These are phyloP conservation scores for Gisinianus flammeolus DNA, from an alignment of 2,888 invertebrate species.

Conservation along the genomic window DNA sequence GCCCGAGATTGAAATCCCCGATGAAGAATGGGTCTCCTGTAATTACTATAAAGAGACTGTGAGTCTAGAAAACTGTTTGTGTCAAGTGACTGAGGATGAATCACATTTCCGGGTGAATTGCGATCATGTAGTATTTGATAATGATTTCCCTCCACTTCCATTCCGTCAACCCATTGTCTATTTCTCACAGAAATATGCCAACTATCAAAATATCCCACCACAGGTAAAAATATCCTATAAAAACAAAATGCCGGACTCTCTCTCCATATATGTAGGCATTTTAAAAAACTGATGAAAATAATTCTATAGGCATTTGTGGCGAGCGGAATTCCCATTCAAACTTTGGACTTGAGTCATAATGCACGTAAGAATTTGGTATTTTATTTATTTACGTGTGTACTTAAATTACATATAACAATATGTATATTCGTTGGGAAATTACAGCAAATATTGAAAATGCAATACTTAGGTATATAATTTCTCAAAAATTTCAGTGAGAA, in stretches of 20 bases:
- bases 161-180: slow-evolving; percentile 79
- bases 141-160: slow-evolving; percentile 77
- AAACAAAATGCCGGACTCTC: too few relatives aligned
- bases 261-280: too few relatives aligned
- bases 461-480: too few relatives aligned
- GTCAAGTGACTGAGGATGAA: slow-evolving; percentile 53
- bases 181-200: slow-evolving; percentile 79
- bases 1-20: neutral
- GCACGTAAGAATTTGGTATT: too few relatives aligned
- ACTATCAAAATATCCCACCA: slow-evolving; percentile 79
- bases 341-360: neutral
- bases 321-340: neutral
- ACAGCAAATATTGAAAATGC: too few relatives aligned
- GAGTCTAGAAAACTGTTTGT: slow-evolving; percentile 48
- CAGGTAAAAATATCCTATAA: slow-evolving; percentile 70
- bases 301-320: neutral
- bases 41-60: slow-evolving; percentile 19
- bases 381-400: too few relatives aligned
- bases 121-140: slow-evolving; percentile 79
- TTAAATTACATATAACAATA: too few relatives aligned
- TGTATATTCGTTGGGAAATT: too few relatives aligned
- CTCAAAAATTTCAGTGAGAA: slow-evolving; percentile 78
- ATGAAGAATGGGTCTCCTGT: slow-evolving; percentile 35
- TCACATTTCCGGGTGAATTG: slow-evolving; percentile 66
- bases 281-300: neutral